These are phyloP conservation scores for Myodes glareolus DNA, from an alignment of 2,113 vertebrate genomes.

Conservation along the genomic window DNA sequence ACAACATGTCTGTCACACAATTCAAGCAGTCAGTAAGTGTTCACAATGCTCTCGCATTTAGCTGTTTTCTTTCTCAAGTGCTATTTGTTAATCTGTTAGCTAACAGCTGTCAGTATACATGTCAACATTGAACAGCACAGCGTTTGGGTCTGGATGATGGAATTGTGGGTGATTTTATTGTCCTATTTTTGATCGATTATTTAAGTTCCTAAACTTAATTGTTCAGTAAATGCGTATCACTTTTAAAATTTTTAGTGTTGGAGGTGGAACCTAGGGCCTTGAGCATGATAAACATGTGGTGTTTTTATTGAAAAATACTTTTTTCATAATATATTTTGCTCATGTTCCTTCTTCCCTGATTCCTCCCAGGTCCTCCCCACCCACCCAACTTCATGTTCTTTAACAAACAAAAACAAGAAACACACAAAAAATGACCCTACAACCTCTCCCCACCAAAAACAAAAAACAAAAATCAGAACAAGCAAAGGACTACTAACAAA, in stretches of 20 bases:
- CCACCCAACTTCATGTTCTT: not conserved
- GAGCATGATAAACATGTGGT: not conserved
- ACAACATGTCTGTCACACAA: not conserved
- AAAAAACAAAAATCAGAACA: not conserved
- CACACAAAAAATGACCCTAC: not conserved
- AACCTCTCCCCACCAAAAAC: not conserved
- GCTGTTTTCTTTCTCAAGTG: not conserved
- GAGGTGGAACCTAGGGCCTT: not conserved
- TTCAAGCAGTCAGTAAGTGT: not conserved
- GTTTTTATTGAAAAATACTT: not conserved
- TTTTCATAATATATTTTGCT: not conserved
- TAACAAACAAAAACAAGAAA: not conserved
- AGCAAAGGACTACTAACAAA: not conserved
- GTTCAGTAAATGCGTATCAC: not conserved
- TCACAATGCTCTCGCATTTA: not conserved
- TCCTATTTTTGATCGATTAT: not conserved
- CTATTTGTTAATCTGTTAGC: constrained; percentile 8
- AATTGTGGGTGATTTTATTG: not conserved
- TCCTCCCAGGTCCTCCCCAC: not conserved
- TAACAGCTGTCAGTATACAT: not conserved
- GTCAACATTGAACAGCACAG: not conserved
- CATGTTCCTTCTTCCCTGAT: not conserved
- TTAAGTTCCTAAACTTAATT: constrained; percentile 13
- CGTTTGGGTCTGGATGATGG: not conserved
- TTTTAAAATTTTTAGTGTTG: not conserved